A percentile compares a stretch with the other conserved stretches of the same genome.
These are phyloP conservation scores for Paradoxurus hermaphroditus DNA, from an alignment of 2,113 vertebrate species.

Conservation along the genomic window DNA sequence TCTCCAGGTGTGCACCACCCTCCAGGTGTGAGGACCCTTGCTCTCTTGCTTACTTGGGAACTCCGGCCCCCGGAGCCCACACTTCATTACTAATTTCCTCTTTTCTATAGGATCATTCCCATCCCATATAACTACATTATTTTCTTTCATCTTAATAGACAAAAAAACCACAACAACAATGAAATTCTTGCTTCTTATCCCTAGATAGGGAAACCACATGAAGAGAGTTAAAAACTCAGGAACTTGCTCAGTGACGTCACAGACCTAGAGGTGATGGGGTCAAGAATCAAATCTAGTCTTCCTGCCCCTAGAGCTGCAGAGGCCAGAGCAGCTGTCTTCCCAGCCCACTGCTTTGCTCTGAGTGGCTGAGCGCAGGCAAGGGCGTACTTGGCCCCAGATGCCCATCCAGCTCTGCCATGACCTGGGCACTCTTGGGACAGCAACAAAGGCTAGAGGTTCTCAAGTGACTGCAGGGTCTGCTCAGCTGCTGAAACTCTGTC, in stretches of 20 bases:
- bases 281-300: background rate
- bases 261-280: background rate
- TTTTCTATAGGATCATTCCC: background rate
- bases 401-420: background rate
- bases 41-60: background rate
- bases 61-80: background rate
- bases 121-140: background rate
- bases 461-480: background rate
- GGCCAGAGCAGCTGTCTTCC: background rate
- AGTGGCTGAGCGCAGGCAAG: background rate
- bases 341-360: background rate
- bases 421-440: background rate
- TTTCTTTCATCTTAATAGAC: background rate
- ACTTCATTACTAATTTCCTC: background rate
- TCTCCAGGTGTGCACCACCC: background rate
- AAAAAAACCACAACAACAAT: background rate
- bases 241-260: background rate
- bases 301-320: background rate
- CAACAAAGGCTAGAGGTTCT: background rate
- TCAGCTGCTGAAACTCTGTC: background rate
- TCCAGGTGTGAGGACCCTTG: no score
- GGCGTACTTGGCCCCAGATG: background rate
- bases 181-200: background rate
- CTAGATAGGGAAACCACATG: background rate
- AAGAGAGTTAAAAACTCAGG: background rate